Conservation (phyloP, 2,797 vertebrate genomes). For the Furcifer pardalis region DNA sequence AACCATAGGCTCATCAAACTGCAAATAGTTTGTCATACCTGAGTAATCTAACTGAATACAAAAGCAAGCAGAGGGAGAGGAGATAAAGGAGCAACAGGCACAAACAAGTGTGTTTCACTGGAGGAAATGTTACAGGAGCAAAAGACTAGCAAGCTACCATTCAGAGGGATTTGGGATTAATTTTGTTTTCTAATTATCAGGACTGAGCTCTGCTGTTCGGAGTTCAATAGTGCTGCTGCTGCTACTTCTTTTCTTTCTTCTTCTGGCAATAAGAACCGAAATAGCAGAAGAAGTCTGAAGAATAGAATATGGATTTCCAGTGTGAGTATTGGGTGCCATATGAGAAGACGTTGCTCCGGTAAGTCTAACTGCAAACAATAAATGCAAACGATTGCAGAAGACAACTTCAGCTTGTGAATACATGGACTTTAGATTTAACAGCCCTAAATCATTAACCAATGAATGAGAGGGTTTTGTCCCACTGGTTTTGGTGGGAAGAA, state of each 20-base stretch:
- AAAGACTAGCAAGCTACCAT: neutral
- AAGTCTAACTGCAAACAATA: neutral
- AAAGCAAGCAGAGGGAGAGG: neutral
- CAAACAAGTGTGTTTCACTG: neutral
- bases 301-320: slow-evolving; percentile 18
- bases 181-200: slow-evolving; percentile 25
- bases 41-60: slow-evolving; percentile 17
- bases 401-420: neutral
- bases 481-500: neutral
- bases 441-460: neutral
- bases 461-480: neutral
- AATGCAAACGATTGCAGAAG: neutral
- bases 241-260: neutral
- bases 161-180: neutral
- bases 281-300: neutral
- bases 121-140: neutral
- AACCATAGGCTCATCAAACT: neutral
- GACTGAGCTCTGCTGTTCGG: neutral
- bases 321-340: slow-evolving; percentile 15
- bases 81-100: slow-evolving; percentile 28
- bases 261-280: neutral
- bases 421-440: neutral
- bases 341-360: slow-evolving; percentile 7
- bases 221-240: neutral
- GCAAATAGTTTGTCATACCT: slow-evolving; percentile 2